Evolutionary conservation across 2,113 vertebrate species (phyloP).

Genomic region (Petromus typicus): DNA sequence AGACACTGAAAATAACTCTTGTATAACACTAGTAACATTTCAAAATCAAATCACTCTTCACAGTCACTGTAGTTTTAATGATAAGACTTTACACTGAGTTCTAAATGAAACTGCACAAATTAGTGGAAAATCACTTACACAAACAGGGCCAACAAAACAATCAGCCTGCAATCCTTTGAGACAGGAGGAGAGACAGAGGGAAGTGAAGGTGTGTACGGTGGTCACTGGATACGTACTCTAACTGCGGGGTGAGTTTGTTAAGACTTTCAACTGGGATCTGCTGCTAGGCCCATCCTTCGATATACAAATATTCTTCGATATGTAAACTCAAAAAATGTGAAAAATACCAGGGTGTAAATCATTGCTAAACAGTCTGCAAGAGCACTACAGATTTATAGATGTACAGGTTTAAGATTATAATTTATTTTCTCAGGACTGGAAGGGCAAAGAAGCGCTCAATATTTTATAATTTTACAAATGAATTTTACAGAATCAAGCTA

Average conservation of each 20-base stretch:
- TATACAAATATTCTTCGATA: neutral
- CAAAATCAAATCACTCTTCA: neutral
- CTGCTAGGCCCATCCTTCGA: neutral
- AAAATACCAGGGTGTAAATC: neutral
- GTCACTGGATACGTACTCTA: neutral
- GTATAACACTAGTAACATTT: neutral
- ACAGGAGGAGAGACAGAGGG: neutral
- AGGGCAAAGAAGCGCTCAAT: neutral
- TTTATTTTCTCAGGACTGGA: neutral
- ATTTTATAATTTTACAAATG: neutral
- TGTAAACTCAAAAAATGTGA: neutral
- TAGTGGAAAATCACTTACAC: neutral
- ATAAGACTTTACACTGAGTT: neutral
- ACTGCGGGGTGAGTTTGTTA: neutral
- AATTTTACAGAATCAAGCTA: neutral
- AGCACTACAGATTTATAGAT: neutral
- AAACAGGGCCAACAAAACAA: neutral
- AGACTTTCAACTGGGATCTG: neutral
- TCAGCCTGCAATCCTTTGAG: neutral
- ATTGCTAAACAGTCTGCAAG: neutral
- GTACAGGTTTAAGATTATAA: neutral
- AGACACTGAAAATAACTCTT: neutral
- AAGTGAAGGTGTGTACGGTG: neutral
- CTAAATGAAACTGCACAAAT: neutral
- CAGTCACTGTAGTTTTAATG: neutral